Conservation (phyloP, 2,797 vertebrate genomes). For the Squalus acanthias region DNA sequence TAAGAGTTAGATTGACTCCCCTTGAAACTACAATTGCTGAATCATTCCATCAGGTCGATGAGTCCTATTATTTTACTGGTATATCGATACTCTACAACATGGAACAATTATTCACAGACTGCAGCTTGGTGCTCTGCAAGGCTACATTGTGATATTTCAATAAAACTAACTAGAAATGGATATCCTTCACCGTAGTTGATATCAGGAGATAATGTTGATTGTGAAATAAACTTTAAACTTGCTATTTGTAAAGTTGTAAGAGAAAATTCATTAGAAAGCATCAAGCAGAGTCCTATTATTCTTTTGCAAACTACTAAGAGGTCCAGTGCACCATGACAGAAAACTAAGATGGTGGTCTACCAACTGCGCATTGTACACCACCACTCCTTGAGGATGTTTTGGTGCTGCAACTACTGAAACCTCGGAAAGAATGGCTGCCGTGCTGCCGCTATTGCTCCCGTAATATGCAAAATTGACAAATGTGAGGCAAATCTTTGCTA, state of each 20-base stretch:
- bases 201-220: not conserved
- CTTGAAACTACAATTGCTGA: not conserved
- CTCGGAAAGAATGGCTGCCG: not conserved
- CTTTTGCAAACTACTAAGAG: not conserved
- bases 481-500: not conserved
- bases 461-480: not conserved
- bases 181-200: not conserved
- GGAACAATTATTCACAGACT: not conserved
- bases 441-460: not conserved
- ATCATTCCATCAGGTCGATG: not conserved
- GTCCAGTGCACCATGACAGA: no score
- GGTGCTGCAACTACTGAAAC: not conserved
- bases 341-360: not conserved
- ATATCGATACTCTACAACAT: not conserved
- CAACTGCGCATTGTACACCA: not conserved
- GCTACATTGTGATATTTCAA: not conserved
- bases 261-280: not conserved
- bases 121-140: not conserved
- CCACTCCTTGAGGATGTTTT: not conserved
- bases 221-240: not conserved
- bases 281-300: not conserved
- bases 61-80: not conserved
- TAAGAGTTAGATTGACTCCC: not conserved
- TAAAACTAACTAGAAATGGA: not conserved
- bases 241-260: not conserved